Evolutionary conservation across 2,113 vertebrate genomes (phyloP), one percentile per base, ranked within the genome.

Genomic region (Varanus salvator): DNA sequence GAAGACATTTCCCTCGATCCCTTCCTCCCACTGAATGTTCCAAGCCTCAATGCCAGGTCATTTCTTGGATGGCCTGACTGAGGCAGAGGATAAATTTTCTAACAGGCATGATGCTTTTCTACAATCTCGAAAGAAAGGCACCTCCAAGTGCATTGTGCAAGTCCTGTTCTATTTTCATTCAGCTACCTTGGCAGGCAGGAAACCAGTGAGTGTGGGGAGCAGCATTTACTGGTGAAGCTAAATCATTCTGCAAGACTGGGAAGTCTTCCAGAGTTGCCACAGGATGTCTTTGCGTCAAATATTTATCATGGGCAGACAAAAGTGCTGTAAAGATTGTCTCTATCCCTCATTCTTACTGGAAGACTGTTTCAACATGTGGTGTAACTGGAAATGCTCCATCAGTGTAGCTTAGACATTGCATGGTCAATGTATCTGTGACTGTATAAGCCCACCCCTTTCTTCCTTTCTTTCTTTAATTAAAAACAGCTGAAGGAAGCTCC

Each of bases 301-400:
- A 50, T 84, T 76, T 84, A 38, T 87, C 88, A 84, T 50, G 11
- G 57, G 12, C 25, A 82, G 71, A 82, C 29, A n/a, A n/a, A 17
- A 14, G 71, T 29, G 66, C 54, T 54, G 44, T 15, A 38, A n/a
- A 66, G 54, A 17, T 29, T 48, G 29, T 44, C 14, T 19, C 27
- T 60, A 23, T n/a, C 69, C 48, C 64, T 84, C 8, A 84, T 83
- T 60, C 54, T 83, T 84, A 89, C 87, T 68, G 88, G 64, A 78
- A 85, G 88, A 38, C 12, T 27, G 54, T 90, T 72, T 78, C 82
- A 44, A 38, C 60, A 81, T 64, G 12, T 52, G 31, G n/a, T n/a
- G 25, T n/a, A 21, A 85, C 81, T 66, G 71, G 38, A 68, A 78
- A 19, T 50, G 60, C 29, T 50, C 60, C 34, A n/a, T 6, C 75